phyloP scores from a whole-genome alignment of 2,113 vertebrate species.

The Trematocara macrostoma region DNA sequence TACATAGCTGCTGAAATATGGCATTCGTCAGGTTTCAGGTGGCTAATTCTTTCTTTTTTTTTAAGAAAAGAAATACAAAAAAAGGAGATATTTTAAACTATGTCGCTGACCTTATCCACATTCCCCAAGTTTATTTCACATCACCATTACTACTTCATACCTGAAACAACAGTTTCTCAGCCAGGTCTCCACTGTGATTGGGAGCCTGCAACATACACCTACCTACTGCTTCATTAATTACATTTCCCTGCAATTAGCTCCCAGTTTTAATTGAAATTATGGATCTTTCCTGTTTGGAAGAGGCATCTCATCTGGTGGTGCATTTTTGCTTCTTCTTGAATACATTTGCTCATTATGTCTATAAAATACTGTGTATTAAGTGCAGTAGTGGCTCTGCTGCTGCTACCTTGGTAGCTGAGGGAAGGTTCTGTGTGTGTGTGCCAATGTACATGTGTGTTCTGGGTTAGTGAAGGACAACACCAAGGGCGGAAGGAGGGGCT shows the following conservation, averaged over 20 bases:
- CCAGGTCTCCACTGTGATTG: neutral
- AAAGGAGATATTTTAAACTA: neutral
- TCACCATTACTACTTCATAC: neutral
- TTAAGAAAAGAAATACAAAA: neutral
- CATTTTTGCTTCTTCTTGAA: neutral
- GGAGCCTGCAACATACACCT: slow-evolving; percentile 6
- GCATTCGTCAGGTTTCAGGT: slow-evolving; percentile 3
- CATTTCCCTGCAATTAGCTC: slow-evolving; percentile 49
- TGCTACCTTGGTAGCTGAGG: neutral
- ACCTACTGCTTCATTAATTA: slow-evolving; percentile 32
- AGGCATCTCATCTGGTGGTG: neutral
- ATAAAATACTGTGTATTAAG: neutral
- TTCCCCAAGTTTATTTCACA: neutral
- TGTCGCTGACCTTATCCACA: neutral
- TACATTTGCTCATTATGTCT: slow-evolving; percentile 12
- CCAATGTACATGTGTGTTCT: neutral
- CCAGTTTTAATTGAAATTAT: slow-evolving; percentile 52
- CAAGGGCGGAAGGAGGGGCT: slow-evolving; percentile 31
- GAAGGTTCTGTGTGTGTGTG: neutral
- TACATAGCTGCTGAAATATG: slow-evolving; percentile 2
- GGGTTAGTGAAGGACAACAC: slow-evolving; percentile 28
- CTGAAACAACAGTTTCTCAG: neutral
- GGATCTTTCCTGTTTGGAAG: neutral
- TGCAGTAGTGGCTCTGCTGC: neutral
- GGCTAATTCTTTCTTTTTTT: neutral